phyloP scores from a whole-genome alignment of 2,113 vertebrate genomes.

The Pygoscelis adeliae region DNA sequence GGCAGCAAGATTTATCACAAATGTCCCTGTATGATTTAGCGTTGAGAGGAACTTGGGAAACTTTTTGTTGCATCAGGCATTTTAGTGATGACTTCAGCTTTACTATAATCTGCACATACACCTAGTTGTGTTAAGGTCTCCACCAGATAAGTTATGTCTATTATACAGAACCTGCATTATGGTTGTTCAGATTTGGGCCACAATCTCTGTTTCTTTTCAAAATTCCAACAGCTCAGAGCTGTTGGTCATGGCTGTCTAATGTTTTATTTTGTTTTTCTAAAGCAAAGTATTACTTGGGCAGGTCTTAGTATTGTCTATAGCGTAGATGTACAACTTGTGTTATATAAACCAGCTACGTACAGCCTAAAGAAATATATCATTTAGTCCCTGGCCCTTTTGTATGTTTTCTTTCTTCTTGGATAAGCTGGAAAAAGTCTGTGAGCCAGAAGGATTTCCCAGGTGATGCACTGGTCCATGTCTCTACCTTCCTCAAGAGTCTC shows the following conservation, averaged over 20 bases:
- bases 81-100: background rate
- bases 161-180: background rate
- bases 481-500: background rate
- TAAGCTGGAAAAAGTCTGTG: background rate
- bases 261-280: slow-evolving; percentile 5
- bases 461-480: background rate
- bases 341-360: background rate
- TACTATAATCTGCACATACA: background rate
- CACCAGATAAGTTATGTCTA: background rate
- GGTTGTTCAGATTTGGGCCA: background rate
- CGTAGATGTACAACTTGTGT: background rate
- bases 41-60: background rate
- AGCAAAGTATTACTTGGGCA: background rate
- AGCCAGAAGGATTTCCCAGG: background rate
- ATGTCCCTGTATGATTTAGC: background rate
- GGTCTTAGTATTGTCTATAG: background rate
- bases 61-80: background rate
- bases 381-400: background rate
- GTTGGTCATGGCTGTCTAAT: background rate
- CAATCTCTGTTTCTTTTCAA: slow-evolving; percentile 2
- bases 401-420: background rate
- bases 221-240: background rate
- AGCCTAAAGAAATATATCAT: background rate
- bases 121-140: background rate
- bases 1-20: background rate